These are phyloP conservation scores for Leucophenga montana DNA, from an alignment of 2,888 invertebrate genomes.

Conservation along the genomic window DNA sequence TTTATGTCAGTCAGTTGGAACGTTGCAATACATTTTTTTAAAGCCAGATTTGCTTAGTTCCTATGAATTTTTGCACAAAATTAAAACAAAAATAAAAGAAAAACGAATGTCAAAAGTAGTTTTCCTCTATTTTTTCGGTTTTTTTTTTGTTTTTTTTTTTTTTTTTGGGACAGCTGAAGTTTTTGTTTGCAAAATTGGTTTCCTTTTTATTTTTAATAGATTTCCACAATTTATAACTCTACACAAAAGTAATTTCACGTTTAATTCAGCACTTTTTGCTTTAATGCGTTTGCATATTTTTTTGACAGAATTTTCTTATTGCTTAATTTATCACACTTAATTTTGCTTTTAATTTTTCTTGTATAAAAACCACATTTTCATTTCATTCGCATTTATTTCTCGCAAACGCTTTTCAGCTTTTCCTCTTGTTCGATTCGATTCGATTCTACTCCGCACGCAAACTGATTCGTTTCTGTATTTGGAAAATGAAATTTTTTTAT, in stretches of 20 bases:
- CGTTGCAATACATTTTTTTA: conserved; percentile 50
- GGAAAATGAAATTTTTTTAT: conserved; percentile 54
- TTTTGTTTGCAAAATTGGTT: too few species aligned
- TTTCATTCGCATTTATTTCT: neutral
- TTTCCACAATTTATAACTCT: neutral
- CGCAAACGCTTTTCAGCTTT: conserved; percentile 33
- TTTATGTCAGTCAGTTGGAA: conserved; percentile 56
- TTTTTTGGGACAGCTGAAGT: too few species aligned
- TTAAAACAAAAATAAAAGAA: too few species aligned
- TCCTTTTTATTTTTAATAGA: too few species aligned
- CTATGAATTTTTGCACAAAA: too few species aligned
- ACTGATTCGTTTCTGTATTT: conserved; percentile 67
- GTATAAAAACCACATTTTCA: conserved; percentile 2
- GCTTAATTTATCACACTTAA: neutral
- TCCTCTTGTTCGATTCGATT: conserved; percentile 51
- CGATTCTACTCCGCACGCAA: conserved; percentile 62
- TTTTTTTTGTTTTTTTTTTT: too few species aligned
- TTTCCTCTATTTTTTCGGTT: too few species aligned
- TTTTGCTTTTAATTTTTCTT: neutral
- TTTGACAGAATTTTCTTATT: conserved; percentile 9
- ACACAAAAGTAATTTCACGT: neutral
- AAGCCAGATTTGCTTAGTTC: conserved; percentile 32
- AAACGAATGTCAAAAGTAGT: too few species aligned
- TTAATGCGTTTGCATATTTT: neutral
- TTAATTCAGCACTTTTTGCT: neutral